phyloP scores from a whole-genome alignment of 2,113 vertebrate species.

The Takifugu bimaculatus region DNA sequence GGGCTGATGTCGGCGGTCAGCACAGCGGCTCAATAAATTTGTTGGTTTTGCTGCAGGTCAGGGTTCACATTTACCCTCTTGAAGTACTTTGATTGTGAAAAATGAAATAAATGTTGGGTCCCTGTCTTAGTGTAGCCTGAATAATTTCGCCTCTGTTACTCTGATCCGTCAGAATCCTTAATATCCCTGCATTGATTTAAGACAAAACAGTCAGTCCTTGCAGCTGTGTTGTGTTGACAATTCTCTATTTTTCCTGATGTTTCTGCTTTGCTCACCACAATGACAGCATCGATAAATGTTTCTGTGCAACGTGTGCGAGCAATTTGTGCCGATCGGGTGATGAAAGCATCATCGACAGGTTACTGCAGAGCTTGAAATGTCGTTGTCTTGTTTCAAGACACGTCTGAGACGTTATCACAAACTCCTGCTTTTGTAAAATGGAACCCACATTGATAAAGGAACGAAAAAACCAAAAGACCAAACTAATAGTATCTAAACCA shows the following conservation, averaged over 20 bases:
- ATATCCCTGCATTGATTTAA: neutral
- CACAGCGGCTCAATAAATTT: too few species aligned
- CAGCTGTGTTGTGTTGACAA: neutral
- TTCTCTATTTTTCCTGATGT: neutral
- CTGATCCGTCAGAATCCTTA: too few species aligned
- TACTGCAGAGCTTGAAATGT: neutral
- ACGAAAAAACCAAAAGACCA: constrained; percentile 1
- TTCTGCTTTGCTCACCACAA: neutral
- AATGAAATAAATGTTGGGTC: too few species aligned
- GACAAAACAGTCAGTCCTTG: neutral
- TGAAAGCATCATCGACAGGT: neutral
- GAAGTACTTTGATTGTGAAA: too few species aligned
- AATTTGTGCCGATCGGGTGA: neutral
- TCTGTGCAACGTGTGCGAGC: neutral
- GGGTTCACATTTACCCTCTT: too few species aligned
- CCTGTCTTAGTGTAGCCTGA: too few species aligned
- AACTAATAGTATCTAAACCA: constrained; percentile 6
- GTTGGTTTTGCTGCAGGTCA: too few species aligned
- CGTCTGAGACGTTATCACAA: constrained; percentile 1
- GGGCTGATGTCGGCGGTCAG: too few species aligned
- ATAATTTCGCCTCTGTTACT: too few species aligned
- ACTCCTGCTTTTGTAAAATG: neutral
- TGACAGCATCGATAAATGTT: neutral
- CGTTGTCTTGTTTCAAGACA: neutral
- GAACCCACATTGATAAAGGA: neutral